A percentile compares a stretch with the other conserved stretches of the same genome.
phyloP scores from a whole-genome alignment of 2,113 vertebrate genomes.

The Thalassarche chlororhynchos region DNA sequence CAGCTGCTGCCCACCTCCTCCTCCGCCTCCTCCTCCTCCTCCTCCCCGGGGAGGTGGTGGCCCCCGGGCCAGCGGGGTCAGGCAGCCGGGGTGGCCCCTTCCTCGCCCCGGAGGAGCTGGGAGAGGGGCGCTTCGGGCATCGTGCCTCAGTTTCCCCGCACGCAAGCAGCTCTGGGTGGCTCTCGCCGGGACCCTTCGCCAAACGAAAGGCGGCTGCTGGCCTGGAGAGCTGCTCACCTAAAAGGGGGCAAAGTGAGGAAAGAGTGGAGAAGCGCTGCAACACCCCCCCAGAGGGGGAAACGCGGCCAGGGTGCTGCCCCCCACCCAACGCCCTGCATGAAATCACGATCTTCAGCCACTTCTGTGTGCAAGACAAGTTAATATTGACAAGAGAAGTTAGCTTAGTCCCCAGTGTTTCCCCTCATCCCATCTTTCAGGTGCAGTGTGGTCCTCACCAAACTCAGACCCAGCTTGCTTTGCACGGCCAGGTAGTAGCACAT shows the following conservation, averaged over 20 bases:
- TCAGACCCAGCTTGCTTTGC: neutral
- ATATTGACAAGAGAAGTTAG: neutral
- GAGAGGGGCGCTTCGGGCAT: neutral
- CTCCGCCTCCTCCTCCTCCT: neutral
- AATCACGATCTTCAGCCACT: fast-evolving
- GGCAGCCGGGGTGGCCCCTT: neutral
- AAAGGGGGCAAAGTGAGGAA: neutral
- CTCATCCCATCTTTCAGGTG: fast-evolving
- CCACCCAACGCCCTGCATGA: fast-evolving
- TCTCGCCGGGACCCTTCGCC: too few species aligned
- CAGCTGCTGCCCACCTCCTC: neutral
- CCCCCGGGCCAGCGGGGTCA: neutral
- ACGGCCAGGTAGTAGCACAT: neutral
- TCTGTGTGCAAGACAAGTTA: fast-evolving
- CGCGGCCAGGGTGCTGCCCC: neutral
- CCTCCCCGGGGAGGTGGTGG: too few species aligned
- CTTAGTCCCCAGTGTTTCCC: neutral
- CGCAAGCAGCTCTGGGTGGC: neutral
- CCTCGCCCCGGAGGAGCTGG: neutral
- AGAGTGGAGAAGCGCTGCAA: fast-evolving
- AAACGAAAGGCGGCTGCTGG: neutral
- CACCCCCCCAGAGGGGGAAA: too few species aligned
- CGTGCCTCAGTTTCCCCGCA: neutral
- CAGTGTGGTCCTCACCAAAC: neutral
- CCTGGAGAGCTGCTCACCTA: neutral